phyloP scores from a whole-genome alignment of 2,113 vertebrate species.

The Regulus satrapa region DNA sequence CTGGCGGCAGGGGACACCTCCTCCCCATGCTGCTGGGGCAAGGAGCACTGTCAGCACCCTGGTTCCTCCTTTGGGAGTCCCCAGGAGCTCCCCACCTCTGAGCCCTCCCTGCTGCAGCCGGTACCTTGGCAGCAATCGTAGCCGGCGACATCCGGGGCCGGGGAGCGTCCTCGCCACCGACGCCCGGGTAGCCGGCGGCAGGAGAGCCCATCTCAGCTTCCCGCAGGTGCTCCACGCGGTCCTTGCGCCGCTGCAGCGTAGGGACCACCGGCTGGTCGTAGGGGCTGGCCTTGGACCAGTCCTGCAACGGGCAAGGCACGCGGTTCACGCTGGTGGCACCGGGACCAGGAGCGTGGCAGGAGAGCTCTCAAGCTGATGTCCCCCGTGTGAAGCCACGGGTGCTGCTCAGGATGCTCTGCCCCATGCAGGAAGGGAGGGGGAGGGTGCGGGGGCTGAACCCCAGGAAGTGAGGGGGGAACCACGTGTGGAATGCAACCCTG shows the following conservation, averaged over 20 bases:
- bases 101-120: accelerated
- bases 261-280: conserved; percentile 82
- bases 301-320: conserved; percentile 67
- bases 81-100: background rate
- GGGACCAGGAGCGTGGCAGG: background rate
- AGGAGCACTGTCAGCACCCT: background rate
- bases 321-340: background rate
- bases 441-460: background rate
- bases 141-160: conserved; percentile 83
- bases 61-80: background rate
- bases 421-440: background rate
- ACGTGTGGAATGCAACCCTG: accelerated
- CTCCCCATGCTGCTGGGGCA: conserved; percentile 81
- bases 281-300: conserved; percentile 90
- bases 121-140: conserved; percentile 88
- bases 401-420: background rate
- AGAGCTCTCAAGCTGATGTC: background rate
- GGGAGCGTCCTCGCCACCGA: conserved; percentile 73
- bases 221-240: conserved; percentile 83
- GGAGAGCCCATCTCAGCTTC: conserved; percentile 76
- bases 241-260: conserved; percentile 88
- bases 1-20: conserved; percentile 92
- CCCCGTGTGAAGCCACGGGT: accelerated
- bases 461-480: background rate
- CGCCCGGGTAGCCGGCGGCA: conserved; percentile 51